Conservation (phyloP, 2,113 vertebrate species). For the Castor canadensis region DNA sequence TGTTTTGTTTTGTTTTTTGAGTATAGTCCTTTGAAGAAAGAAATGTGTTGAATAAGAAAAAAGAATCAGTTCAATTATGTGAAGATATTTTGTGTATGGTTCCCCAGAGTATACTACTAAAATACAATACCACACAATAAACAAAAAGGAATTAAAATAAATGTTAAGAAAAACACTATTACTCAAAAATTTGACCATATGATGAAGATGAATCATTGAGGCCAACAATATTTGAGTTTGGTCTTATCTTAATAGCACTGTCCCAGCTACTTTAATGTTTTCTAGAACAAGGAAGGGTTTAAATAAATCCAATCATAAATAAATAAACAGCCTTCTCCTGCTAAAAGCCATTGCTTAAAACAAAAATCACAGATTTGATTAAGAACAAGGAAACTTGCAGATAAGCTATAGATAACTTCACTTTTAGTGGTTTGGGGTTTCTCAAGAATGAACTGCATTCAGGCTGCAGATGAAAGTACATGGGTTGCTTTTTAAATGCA, state of each 20-base stretch:
- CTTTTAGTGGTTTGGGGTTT: slow-evolving; percentile 38
- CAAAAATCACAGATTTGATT: slow-evolving; percentile 57
- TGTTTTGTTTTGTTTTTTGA: too few relatives aligned
- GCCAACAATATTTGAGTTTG: not conserved
- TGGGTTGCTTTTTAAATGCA: not conserved
- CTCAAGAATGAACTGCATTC: slow-evolving; percentile 42
- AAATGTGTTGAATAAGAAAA: not conserved
- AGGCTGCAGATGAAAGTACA: not conserved
- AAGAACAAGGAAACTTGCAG: slow-evolving; percentile 21
- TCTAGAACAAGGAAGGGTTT: slow-evolving; percentile 39
- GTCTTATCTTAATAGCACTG: not conserved
- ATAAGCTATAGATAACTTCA: not conserved
- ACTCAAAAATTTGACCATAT: not conserved
- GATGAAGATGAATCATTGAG: not conserved
- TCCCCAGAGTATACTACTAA: not conserved
- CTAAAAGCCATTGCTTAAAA: slow-evolving; percentile 28
- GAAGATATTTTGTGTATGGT: not conserved
- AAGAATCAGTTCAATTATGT: not conserved
- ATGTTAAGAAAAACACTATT: not conserved
- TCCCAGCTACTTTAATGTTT: not conserved
- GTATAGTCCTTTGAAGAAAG: not conserved
- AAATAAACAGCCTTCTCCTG: slow-evolving; percentile 12
- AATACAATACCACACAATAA: not conserved
- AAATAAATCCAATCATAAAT: slow-evolving; percentile 63
- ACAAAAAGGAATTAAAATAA: slow-evolving; percentile 10